Evolutionary conservation across 1,140 invertebrate species (phyloP).

Genomic region (Archivesica marissinica): DNA sequence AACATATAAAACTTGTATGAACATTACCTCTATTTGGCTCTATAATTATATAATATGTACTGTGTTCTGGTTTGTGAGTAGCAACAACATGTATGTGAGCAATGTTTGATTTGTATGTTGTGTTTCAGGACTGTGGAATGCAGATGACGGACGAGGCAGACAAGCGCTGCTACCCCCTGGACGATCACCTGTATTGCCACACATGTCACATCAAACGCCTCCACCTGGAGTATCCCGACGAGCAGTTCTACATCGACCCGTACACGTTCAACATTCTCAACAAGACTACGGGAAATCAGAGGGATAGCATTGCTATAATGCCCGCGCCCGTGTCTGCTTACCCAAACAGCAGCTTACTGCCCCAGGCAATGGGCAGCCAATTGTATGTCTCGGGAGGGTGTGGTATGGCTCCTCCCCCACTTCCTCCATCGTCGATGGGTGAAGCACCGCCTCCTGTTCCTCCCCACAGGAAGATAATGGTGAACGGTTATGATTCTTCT

Average conservation of each 20-base stretch:
- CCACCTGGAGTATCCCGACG: conserved; percentile 75
- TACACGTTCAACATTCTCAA: conserved; percentile 79
- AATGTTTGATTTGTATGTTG: conserved; percentile 47
- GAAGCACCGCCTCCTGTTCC: conserved; percentile 47
- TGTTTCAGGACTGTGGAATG: conserved; percentile 94
- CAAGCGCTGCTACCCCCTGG: conserved; percentile 97
- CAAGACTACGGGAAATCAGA: conserved; percentile 67
- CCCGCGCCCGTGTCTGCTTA: conserved; percentile 68
- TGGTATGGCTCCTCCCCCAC: neutral
- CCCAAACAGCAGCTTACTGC: conserved; percentile 10
- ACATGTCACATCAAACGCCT: conserved; percentile 95
- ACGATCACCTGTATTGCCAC: conserved; percentile 94
- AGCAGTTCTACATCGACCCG: conserved; percentile 80
- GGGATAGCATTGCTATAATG: conserved; percentile 70
- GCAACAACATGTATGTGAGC: neutral
- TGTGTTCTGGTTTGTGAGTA: neutral
- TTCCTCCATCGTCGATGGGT: conserved; percentile 8
- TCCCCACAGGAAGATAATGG: conserved; percentile 40
- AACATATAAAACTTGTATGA: neutral
- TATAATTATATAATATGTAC: no score
- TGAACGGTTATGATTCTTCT: conserved; percentile 47
- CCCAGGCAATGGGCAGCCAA: neutral
- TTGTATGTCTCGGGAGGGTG: conserved; percentile 8
- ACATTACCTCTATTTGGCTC: neutral
- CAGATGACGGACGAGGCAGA: conserved; percentile 98